These are phyloP conservation scores for Liopterus haemorrhoidalis DNA, from an alignment of 2,888 invertebrate species.

Conservation along the genomic window DNA sequence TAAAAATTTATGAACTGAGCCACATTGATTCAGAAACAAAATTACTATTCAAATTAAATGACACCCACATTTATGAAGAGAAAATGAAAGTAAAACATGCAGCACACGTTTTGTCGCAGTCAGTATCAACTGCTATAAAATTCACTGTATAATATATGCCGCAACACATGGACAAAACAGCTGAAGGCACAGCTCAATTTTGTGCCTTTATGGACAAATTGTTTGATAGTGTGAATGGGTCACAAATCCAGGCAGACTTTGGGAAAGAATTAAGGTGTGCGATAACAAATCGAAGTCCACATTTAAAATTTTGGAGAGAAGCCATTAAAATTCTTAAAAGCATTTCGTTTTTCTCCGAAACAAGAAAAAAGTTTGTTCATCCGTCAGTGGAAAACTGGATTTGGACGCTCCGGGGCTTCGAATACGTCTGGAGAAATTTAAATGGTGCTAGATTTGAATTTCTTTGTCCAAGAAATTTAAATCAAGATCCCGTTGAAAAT, in stretches of 20 bases:
- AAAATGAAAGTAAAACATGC: too few species aligned
- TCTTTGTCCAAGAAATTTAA: slow-evolving; percentile 23
- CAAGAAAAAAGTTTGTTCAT: slow-evolving; percentile 12
- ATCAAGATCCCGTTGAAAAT: slow-evolving; percentile 31
- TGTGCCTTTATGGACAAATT: background rate
- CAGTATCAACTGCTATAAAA: too few species aligned
- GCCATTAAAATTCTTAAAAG: background rate
- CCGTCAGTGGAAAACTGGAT: slow-evolving; percentile 27
- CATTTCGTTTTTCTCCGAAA: slow-evolving; percentile 1
- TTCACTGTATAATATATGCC: too few species aligned
- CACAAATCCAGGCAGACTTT: background rate
- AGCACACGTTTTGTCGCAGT: too few species aligned
- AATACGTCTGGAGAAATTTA: slow-evolving; percentile 23
- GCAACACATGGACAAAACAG: too few species aligned
- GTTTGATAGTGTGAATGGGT: background rate
- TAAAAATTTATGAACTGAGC: too few species aligned
- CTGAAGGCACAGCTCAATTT: slow-evolving; percentile 3
- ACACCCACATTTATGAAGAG: too few species aligned
- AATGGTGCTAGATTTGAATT: slow-evolving; percentile 24
- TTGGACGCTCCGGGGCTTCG: slow-evolving; percentile 22
- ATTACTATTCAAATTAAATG: too few species aligned
- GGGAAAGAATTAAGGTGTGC: slow-evolving; percentile 4
- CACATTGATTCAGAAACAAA: too few species aligned
- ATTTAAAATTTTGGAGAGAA: slow-evolving; percentile 1
- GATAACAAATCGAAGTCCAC: background rate